These are phyloP conservation scores for Thamnophis elegans DNA, from an alignment of 2,797 vertebrate species.

Conservation along the genomic window DNA sequence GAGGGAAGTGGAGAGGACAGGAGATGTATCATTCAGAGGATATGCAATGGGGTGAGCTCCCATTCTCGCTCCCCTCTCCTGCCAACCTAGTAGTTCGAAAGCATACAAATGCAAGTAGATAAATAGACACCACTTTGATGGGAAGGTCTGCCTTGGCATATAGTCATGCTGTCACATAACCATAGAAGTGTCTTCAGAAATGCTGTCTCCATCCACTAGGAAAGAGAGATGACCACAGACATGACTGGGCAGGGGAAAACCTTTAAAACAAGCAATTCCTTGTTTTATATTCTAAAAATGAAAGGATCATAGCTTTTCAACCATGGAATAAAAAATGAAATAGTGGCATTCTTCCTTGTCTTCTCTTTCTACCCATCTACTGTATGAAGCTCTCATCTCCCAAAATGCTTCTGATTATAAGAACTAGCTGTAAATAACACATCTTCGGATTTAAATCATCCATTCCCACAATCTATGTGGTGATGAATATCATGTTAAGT, in stretches of 20 bases:
- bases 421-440: neutral
- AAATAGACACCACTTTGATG: neutral
- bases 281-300: neutral
- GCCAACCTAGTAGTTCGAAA: neutral
- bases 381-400: neutral
- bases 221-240: neutral
- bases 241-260: neutral
- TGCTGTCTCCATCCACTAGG: neutral
- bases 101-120: neutral
- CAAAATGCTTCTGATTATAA: neutral
- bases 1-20: neutral
- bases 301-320: neutral
- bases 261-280: neutral
- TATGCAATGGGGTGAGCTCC: neutral
- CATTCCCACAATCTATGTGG: neutral
- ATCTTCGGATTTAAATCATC: neutral
- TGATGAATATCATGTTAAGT: neutral
- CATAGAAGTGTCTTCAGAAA: neutral
- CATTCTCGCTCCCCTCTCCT: neutral
- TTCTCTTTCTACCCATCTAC: neutral
- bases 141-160: neutral
- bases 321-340: neutral
- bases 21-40: neutral
- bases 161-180: neutral
- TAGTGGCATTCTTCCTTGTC: neutral